Evolutionary conservation across 2,797 vertebrate genomes (phyloP).

Genomic region (Gadopsis bispinosus): DNA sequence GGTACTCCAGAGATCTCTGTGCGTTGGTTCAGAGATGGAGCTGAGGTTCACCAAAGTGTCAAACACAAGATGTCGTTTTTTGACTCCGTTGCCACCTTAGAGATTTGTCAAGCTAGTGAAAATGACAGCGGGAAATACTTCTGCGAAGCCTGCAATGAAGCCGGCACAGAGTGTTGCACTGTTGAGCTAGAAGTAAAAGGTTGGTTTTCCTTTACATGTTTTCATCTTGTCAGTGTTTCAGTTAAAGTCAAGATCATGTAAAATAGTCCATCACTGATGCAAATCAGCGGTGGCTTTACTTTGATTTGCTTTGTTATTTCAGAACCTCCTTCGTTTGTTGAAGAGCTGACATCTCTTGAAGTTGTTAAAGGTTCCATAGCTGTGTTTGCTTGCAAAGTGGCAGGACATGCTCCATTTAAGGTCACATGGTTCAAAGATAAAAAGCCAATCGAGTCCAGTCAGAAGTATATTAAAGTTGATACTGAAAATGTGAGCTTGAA

Average conservation of each 20-base stretch:
- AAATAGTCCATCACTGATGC: background rate
- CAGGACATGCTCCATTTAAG: constrained; percentile 90
- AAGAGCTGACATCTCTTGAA: constrained; percentile 84
- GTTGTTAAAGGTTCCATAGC: constrained; percentile 88
- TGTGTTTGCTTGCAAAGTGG: constrained; percentile 87
- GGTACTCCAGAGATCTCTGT: constrained; percentile 90
- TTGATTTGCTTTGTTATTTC: constrained; percentile 66
- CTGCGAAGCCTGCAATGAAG: constrained; percentile 91
- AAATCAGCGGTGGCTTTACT: constrained; percentile 7
- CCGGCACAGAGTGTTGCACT: constrained; percentile 90
- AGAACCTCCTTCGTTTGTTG: constrained; percentile 91
- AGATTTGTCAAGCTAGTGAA: constrained; percentile 83
- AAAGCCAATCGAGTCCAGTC: constrained; percentile 89
- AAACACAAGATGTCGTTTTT: constrained; percentile 87
- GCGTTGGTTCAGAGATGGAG: constrained; percentile 91
- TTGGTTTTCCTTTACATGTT: constrained; percentile 76
- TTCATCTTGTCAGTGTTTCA: background rate
- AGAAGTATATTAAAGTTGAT: constrained; percentile 85
- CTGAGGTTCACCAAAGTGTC: constrained; percentile 85
- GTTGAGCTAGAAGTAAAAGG: constrained; percentile 93
- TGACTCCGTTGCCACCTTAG: constrained; percentile 87
- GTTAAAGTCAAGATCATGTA: background rate
- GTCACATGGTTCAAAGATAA: constrained; percentile 92
- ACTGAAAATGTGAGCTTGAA: constrained; percentile 86
- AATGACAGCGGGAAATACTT: constrained; percentile 89